These are phyloP conservation scores for Stenopsyche tienmushanensis DNA, from an alignment of 1,140 invertebrate genomes.

Conservation along the genomic window DNA sequence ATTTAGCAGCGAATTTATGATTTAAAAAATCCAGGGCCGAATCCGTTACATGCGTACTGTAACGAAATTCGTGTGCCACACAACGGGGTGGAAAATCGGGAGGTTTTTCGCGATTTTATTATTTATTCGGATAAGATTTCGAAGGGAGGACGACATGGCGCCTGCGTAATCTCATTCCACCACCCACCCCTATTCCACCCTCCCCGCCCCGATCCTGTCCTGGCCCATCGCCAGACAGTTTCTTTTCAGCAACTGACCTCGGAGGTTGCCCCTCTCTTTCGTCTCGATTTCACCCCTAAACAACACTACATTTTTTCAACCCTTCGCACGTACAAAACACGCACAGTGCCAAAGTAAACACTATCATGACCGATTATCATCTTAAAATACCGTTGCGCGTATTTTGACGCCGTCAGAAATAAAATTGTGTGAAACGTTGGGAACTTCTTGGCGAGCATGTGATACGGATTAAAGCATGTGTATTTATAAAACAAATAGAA, in stretches of 20 bases:
- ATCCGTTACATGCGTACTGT: not conserved
- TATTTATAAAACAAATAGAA: not conserved
- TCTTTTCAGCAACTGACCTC: slow-evolving; percentile 27
- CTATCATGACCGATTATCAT: not conserved
- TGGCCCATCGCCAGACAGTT: slow-evolving; percentile 37
- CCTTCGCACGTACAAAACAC: too few relatives aligned
- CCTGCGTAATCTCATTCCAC: slow-evolving; percentile 26
- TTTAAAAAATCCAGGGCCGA: too few relatives aligned
- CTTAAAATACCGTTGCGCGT: too few relatives aligned
- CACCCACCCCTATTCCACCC: not conserved
- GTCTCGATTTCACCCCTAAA: not conserved
- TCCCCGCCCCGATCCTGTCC: slow-evolving; percentile 11
- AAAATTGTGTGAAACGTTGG: not conserved
- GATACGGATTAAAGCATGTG: not conserved
- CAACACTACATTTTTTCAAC: not conserved
- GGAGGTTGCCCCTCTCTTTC: slow-evolving; percentile 21
- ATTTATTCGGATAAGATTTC: slow-evolving; percentile 18
- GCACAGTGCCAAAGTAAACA: not conserved
- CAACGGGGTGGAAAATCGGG: slow-evolving; percentile 8
- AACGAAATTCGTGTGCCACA: not conserved
- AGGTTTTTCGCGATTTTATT: slow-evolving; percentile 25
- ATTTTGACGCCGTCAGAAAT: too few relatives aligned
- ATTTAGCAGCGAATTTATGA: too few relatives aligned
- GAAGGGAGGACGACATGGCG: slow-evolving; percentile 4
- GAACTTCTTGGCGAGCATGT: not conserved